Conservation (phyloP, 2,113 vertebrate species). For the Marmota flaviventris region DNA sequence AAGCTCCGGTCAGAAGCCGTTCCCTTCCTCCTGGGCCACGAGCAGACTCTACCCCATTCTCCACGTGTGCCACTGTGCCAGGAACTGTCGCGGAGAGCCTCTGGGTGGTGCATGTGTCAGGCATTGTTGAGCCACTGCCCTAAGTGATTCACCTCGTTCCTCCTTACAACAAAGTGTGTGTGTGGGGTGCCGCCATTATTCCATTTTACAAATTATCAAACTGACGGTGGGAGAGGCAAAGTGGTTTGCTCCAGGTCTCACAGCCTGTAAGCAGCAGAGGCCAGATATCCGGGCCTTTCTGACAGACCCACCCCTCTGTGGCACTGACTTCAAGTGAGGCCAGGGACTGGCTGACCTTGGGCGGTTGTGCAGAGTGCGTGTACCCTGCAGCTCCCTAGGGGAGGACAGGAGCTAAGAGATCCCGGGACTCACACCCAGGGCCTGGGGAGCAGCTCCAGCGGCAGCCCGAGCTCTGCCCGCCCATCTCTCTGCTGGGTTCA, state of each 20-base stretch:
- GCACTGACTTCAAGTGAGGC: accelerated
- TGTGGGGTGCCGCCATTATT: too few species aligned
- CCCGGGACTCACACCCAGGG: neutral
- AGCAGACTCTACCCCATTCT: accelerated
- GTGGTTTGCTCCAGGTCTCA: neutral
- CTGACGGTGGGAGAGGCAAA: neutral
- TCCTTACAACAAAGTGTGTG: neutral
- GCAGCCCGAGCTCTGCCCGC: too few species aligned
- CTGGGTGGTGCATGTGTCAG: accelerated
- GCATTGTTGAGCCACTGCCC: accelerated
- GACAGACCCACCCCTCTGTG: neutral
- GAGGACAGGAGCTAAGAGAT: neutral
- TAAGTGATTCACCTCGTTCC: neutral
- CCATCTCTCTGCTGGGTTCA: neutral
- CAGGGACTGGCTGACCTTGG: neutral
- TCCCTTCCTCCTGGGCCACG: too few species aligned
- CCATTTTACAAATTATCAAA: neutral
- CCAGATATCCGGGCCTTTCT: neutral
- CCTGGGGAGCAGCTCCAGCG: neutral
- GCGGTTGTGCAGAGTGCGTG: accelerated
- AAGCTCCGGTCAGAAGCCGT: too few species aligned
- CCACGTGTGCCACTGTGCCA: accelerated
- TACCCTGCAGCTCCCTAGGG: neutral
- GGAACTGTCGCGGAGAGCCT: neutral
- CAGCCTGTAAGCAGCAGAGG: neutral